Evolutionary conservation across 2,888 invertebrate species (phyloP), one percentile per base, ranked within the genome.

Genomic region (Drepana falcataria): DNA sequence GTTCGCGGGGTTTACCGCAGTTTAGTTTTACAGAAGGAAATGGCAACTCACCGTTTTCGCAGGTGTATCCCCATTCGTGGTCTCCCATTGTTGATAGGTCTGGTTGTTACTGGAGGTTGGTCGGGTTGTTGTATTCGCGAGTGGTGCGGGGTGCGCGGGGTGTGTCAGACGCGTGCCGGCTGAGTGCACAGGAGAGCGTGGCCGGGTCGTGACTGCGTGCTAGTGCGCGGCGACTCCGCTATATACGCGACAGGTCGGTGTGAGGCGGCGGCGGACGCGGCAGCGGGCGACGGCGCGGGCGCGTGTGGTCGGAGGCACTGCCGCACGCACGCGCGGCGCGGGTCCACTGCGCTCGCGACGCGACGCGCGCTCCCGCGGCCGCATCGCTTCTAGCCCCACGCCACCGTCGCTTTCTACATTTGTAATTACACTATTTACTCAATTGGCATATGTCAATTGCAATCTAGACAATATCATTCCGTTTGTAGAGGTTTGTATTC

Each of bases 1-100:
- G 87, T 88, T 78, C 65, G 68, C 65, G 66, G 64, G 68, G 71
- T 69, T 65, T 60, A 58, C 58, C 70, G 65, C 69, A 67, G 67
- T 69, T 71, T 57, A 66, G 61, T 64, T 56, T 56, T 59, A 64
- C 63, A 58, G 61, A 59, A 65, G 58, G 61, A 59, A 65, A 60
- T 64, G 67, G 61, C 69, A 60, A 90, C 92, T 92, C 75, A 93
- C 93, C 93, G 79, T 93, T 93, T 65, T 88, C 89, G 69, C 87
- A 83, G 67, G 92, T 91, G 83, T 93, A 93, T 83, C 93, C 93
- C 93, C 93, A 93, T 57, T 91, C 92, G 66, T 76, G 66, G 67
- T 87, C 85, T 68, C 86, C 89, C 89, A 91, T 91, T 69, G 65
- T 70, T 73, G 73, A 77, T 64, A 68, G 60, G 70, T 77, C 71